phyloP scores from a whole-genome alignment of 2,113 vertebrate genomes.

The Beaufortia kweichowensis region DNA sequence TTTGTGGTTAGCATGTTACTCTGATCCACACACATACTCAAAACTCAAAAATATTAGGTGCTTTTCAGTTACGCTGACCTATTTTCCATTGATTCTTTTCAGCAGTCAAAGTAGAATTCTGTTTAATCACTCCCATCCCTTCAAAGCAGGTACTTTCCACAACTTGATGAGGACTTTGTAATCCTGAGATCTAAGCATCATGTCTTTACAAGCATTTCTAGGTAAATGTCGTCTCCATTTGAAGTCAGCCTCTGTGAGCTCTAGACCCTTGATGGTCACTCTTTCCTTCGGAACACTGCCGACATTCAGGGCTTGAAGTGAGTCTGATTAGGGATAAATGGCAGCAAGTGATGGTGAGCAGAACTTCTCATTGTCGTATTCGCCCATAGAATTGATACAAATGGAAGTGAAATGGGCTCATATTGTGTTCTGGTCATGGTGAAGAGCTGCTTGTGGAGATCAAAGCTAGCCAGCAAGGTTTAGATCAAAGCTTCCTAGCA shows the following conservation, averaged over 20 bases:
- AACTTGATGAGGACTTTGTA: background rate
- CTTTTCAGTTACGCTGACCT: too few species aligned
- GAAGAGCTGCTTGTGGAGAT: constrained; percentile 54
- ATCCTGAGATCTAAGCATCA: background rate
- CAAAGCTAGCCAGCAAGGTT: constrained; percentile 66
- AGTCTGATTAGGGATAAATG: constrained; percentile 47
- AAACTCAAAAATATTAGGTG: too few species aligned
- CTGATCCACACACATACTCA: too few species aligned
- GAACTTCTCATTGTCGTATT: constrained; percentile 32
- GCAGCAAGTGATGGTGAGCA: constrained; percentile 42
- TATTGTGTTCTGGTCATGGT: constrained; percentile 37
- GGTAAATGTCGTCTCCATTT: background rate
- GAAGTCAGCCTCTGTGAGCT: constrained; percentile 4
- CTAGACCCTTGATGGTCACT: constrained; percentile 35
- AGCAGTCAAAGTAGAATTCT: too few species aligned
- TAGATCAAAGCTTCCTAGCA: constrained; percentile 64
- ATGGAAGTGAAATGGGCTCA: constrained; percentile 53
- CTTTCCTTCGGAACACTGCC: constrained; percentile 27
- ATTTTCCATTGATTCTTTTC: too few species aligned
- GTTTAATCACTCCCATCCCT: too few species aligned
- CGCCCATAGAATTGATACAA: constrained; percentile 37
- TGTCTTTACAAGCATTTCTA: constrained; percentile 1
- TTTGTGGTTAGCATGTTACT: too few species aligned
- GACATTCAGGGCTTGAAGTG: constrained; percentile 36
- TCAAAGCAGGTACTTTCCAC: background rate